These are phyloP conservation scores for Larimichthys crocea DNA, from an alignment of 2,113 vertebrate species.

Conservation along the genomic window DNA sequence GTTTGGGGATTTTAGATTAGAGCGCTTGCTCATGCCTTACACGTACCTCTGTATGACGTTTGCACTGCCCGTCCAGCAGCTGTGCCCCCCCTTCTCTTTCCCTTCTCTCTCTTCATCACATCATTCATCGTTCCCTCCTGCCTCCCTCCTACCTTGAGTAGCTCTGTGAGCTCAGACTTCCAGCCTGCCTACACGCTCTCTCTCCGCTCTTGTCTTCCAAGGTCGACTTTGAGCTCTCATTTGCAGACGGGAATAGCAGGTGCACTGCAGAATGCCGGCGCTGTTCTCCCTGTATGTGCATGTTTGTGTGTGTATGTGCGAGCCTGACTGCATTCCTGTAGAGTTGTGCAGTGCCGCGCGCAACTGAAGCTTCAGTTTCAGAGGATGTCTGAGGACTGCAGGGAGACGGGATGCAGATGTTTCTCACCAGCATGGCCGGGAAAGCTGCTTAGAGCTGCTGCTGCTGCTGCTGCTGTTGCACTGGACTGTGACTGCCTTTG, in stretches of 20 bases:
- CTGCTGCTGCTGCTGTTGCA: slow-evolving; percentile 14
- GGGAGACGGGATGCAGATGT: slow-evolving; percentile 66
- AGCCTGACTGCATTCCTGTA: slow-evolving; percentile 53
- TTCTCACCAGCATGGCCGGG: slow-evolving; percentile 57
- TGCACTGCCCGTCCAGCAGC: slow-evolving; percentile 35
- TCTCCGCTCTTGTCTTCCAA: slow-evolving; percentile 60
- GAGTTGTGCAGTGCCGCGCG: slow-evolving; percentile 38
- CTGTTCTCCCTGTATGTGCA: slow-evolving; percentile 26
- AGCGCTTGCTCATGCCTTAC: slow-evolving; percentile 61
- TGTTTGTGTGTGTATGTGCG: slow-evolving; percentile 4
- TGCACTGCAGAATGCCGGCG: slow-evolving; percentile 66
- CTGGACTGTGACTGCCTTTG: slow-evolving; percentile 62
- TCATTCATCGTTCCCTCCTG: slow-evolving; percentile 9
- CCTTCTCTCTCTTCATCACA: slow-evolving; percentile 17
- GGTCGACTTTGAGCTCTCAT: slow-evolving; percentile 64
- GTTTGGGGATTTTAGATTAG: slow-evolving; percentile 44
- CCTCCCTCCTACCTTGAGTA: slow-evolving; percentile 43
- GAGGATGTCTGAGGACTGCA: slow-evolving; percentile 67
- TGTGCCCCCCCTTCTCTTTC: slow-evolving; percentile 3
- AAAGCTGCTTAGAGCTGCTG: slow-evolving; percentile 67
- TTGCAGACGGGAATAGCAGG: slow-evolving; percentile 71
- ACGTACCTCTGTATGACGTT: slow-evolving; percentile 66
- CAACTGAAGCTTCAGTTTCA: slow-evolving; percentile 42
- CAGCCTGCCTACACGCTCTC: slow-evolving; percentile 34
- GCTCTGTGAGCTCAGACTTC: slow-evolving; percentile 23